These are phyloP conservation scores for Rotaria macrura DNA, from an alignment of 2,888 invertebrate species.

Conservation along the genomic window DNA sequence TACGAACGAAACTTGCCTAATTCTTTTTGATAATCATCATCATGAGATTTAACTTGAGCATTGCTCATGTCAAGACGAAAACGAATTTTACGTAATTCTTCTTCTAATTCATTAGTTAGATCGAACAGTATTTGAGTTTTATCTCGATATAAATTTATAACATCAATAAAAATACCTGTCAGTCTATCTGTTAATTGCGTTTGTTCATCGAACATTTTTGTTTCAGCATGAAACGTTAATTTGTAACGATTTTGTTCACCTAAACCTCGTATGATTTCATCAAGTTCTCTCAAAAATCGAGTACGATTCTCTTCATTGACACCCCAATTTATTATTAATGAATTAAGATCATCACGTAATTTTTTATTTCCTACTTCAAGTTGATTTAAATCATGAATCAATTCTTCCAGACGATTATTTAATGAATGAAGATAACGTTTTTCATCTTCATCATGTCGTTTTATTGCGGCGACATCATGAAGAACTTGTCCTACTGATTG, in stretches of 20 bases:
- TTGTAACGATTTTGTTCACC: background rate
- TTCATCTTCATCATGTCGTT: background rate
- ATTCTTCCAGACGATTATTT: conserved; percentile 4
- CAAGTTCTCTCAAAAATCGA: background rate
- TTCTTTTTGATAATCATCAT: conserved; percentile 19
- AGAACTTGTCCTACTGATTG: background rate
- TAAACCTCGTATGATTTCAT: background rate
- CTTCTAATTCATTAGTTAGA: conserved; percentile 7
- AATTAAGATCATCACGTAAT: background rate
- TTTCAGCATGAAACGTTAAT: background rate
- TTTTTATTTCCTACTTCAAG: background rate
- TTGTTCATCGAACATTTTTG: conserved; percentile 1
- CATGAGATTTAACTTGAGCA: background rate
- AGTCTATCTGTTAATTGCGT: background rate
- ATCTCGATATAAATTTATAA: background rate
- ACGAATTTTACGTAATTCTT: conserved; percentile 15
- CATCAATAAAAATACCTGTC: background rate
- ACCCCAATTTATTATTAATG: background rate
- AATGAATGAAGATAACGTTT: background rate
- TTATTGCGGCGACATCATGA: background rate
- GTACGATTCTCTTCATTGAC: background rate
- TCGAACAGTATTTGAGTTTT: background rate
- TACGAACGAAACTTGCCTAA: background rate
- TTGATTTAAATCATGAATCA: background rate
- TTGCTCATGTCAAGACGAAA: background rate